Conservation (phyloP, 2,888 invertebrate genomes). For the Tortrix viridana region DNA sequence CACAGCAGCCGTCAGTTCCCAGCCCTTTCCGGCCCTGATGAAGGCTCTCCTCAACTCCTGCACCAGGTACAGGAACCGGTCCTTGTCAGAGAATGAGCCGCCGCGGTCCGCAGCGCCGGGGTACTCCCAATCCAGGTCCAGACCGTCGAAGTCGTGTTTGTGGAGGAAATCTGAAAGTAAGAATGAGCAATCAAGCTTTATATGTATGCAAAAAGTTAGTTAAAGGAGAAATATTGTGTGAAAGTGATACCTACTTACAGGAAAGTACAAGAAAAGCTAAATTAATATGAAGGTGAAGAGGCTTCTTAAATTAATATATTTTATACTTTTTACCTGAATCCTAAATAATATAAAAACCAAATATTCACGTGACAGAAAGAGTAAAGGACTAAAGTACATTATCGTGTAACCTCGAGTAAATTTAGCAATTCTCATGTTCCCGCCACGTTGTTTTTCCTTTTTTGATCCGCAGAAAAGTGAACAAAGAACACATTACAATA, state of each 20-base stretch:
- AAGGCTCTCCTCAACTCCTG: conserved; percentile 92
- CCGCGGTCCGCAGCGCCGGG: conserved; percentile 95
- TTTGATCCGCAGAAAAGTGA: conserved; percentile 19
- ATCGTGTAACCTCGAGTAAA: conserved; percentile 6
- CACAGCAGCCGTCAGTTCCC: conserved; percentile 96
- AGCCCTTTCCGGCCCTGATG: conserved; percentile 88
- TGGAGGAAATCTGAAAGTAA: conserved; percentile 86
- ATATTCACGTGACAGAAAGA: no score
- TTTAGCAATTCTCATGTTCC: conserved; percentile 21
- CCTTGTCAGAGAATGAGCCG: conserved; percentile 92
- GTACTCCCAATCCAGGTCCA: conserved; percentile 96
- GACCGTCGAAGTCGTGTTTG: conserved; percentile 91
- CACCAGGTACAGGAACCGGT: conserved; percentile 91
- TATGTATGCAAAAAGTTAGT: no score
- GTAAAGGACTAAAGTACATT: conserved; percentile 3
- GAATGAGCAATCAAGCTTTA: not conserved
- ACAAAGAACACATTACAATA: conserved; percentile 29
- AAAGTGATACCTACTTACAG: no score
- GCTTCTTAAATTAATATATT: no score
- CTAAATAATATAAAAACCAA: no score
- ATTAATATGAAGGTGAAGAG: no score
- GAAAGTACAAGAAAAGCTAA: no score
- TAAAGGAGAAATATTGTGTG: no score
- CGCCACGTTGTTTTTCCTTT: conserved; percentile 15
- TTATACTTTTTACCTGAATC: no score